Evolutionary conservation across 2,113 vertebrate species (phyloP).

Genomic region (Platanista minor): DNA sequence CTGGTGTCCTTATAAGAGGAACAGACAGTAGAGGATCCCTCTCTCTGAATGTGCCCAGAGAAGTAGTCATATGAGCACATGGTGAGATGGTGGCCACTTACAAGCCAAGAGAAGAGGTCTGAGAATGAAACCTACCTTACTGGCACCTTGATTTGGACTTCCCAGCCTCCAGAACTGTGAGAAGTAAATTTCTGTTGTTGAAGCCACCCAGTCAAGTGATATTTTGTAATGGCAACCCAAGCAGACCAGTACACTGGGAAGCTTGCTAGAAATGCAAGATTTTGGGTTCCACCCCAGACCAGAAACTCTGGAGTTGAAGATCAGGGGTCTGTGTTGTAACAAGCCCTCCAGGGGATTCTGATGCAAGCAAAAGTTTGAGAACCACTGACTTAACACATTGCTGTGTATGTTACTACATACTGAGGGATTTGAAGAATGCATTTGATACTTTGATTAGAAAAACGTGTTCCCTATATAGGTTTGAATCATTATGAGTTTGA

Average conservation of each 20-base stretch:
- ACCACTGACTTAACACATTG: neutral
- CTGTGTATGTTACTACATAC: neutral
- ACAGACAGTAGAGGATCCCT: neutral
- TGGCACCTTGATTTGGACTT: neutral
- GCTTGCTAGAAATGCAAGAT: neutral
- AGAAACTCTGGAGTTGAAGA: neutral
- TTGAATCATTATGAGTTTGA: constrained; percentile 1
- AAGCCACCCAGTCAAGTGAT: neutral
- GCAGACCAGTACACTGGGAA: neutral
- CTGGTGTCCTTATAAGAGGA: neutral
- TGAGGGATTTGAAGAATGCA: neutral
- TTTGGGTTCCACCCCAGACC: neutral
- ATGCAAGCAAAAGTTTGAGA: neutral
- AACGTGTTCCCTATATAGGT: neutral
- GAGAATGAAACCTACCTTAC: neutral
- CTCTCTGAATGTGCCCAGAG: neutral
- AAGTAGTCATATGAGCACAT: neutral
- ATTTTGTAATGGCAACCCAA: neutral
- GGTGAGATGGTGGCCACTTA: neutral
- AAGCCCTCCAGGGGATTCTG: neutral
- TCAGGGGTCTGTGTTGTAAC: neutral
- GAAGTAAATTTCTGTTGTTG: neutral
- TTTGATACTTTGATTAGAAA: constrained; percentile 6
- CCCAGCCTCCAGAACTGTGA: neutral
- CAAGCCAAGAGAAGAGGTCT: neutral